These are phyloP conservation scores for Temnothorax rugatulus DNA, from an alignment of 2,888 invertebrate genomes.

Conservation along the genomic window DNA sequence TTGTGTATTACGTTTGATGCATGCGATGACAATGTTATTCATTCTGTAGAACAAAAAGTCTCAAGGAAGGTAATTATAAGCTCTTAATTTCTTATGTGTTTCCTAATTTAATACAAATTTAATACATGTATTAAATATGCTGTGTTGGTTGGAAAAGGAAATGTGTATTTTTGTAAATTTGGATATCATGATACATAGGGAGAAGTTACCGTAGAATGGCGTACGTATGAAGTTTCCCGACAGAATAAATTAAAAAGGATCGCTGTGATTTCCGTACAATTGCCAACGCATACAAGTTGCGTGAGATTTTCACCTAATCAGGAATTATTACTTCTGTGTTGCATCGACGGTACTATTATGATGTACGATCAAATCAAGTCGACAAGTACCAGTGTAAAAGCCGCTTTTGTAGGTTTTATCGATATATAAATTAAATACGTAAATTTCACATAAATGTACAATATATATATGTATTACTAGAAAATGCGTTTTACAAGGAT, in stretches of 20 bases:
- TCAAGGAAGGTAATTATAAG: conserved; percentile 88
- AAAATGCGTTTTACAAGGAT: conserved; percentile 20
- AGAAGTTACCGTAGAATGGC: conserved; percentile 91
- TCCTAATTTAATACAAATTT: conserved; percentile 29
- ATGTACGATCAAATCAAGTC: conserved; percentile 92
- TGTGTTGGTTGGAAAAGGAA: conserved; percentile 72
- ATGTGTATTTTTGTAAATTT: conserved; percentile 54
- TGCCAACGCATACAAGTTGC: conserved; percentile 91
- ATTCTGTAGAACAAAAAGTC: conserved; percentile 94
- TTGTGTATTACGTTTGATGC: conserved; percentile 93
- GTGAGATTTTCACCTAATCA: conserved; percentile 90
- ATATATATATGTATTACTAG: conserved; percentile 5
- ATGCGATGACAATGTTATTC: conserved; percentile 90
- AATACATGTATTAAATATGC: background rate
- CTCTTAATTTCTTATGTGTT: conserved; percentile 26
- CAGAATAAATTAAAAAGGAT: conserved; percentile 89
- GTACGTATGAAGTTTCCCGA: conserved; percentile 89
- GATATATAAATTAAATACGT: background rate
- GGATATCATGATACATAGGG: conserved; percentile 84
- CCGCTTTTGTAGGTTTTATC: conserved; percentile 91
- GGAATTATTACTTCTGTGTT: conserved; percentile 92
- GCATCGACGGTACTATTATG: conserved; percentile 94
- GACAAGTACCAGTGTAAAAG: conserved; percentile 91
- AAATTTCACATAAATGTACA: background rate
- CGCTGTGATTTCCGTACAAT: conserved; percentile 90